These are phyloP conservation scores for Oreotrochilus melanogaster DNA, from an alignment of 2,113 vertebrate species.

Conservation along the genomic window DNA sequence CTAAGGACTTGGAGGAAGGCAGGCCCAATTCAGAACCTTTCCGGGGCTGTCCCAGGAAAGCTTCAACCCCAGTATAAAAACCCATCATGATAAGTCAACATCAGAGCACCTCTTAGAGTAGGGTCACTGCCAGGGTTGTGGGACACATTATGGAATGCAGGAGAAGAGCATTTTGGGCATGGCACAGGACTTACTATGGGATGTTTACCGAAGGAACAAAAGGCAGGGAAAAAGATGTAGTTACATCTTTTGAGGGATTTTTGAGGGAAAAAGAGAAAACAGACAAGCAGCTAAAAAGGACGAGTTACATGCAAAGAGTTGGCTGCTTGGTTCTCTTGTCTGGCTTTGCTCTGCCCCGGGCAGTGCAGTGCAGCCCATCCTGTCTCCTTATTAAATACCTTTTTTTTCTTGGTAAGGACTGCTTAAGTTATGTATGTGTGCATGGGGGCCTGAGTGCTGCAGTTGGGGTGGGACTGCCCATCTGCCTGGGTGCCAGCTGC, in stretches of 20 bases:
- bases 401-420: neutral
- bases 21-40: neutral
- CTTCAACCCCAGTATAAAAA: neutral
- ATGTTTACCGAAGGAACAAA: neutral
- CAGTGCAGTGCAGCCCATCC: neutral
- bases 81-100: fast-evolving
- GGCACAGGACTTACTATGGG: neutral
- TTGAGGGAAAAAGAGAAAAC: neutral
- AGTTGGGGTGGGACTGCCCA: neutral
- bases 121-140: too few relatives aligned
- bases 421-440: neutral
- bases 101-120: neutral
- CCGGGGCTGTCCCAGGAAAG: neutral
- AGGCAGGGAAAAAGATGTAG: neutral
- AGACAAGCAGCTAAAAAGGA: neutral
- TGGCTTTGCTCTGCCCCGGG: fast-evolving
- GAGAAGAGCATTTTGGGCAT: neutral
- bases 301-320: neutral
- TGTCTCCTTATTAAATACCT: neutral
- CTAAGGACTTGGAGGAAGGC: neutral
- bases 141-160: neutral
- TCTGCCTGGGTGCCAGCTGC: neutral
- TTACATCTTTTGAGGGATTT: neutral
- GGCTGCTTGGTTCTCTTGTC: neutral
- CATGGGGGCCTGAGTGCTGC: neutral